These are phyloP conservation scores for Oncorhynchus tshawytscha DNA, from an alignment of 2,113 vertebrate genomes.

Conservation along the genomic window DNA sequence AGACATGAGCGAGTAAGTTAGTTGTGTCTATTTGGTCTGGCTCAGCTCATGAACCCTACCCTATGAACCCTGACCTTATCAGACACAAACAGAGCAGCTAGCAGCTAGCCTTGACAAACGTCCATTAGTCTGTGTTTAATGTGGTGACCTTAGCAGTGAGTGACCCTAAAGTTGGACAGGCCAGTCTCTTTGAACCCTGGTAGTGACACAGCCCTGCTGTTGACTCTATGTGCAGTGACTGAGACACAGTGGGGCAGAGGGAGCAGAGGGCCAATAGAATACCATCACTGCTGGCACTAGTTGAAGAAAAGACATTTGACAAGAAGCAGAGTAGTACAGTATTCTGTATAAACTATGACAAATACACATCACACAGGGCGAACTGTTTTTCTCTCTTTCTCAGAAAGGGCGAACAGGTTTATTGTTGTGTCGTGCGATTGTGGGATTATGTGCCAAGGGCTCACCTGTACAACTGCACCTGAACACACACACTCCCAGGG, in stretches of 20 bases:
- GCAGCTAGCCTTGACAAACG: conserved; percentile 53
- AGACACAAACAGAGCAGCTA: conserved; percentile 59
- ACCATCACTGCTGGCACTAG: conserved; percentile 26
- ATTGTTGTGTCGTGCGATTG: conserved; percentile 8
- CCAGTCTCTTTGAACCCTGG: conserved; percentile 47
- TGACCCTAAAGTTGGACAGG: conserved; percentile 36
- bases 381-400: too few species aligned
- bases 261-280: conserved; percentile 19
- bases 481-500: conserved; percentile 20
- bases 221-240: conserved; percentile 46
- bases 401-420: conserved; percentile 28
- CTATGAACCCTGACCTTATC: conserved; percentile 63
- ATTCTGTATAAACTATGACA: neutral
- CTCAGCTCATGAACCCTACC: conserved; percentile 44
- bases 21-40: conserved; percentile 62
- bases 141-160: conserved; percentile 49
- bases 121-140: conserved; percentile 50
- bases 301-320: conserved; percentile 23
- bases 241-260: conserved; percentile 13
- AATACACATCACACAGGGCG: neutral
- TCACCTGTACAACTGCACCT: conserved; percentile 50
- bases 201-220: conserved; percentile 39
- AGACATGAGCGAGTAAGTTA: conserved; percentile 55
- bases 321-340: neutral
- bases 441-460: conserved; percentile 27